These are phyloP conservation scores for Lordiphosa fenestrarum DNA, from an alignment of 2,888 invertebrate genomes.

Conservation along the genomic window DNA sequence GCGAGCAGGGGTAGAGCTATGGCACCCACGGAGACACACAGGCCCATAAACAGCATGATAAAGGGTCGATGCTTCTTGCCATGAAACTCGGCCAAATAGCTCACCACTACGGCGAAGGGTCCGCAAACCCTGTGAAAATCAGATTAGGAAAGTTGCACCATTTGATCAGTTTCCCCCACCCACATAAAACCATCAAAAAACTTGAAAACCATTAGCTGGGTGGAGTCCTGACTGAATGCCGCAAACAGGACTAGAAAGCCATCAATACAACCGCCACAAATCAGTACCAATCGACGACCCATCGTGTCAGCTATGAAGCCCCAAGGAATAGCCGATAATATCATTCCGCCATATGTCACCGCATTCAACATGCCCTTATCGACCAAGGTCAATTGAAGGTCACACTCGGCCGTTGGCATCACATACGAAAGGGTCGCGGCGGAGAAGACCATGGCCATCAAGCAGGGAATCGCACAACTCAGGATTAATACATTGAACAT, in stretches of 20 bases:
- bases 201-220: constrained; percentile 84
- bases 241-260: constrained; percentile 84
- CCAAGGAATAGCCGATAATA: constrained; percentile 87
- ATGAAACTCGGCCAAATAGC: constrained; percentile 88
- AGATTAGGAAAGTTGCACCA: too few species aligned
- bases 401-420: constrained; percentile 87
- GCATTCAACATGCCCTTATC: constrained; percentile 87
- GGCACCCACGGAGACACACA: constrained; percentile 84
- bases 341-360: constrained; percentile 89
- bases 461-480: constrained; percentile 83
- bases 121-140: constrained; percentile 82
- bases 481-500: constrained; percentile 85
- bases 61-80: constrained; percentile 84
- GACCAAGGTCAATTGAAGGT: constrained; percentile 84
- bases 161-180: constrained; percentile 3
- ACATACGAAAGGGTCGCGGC: constrained; percentile 87
- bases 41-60: constrained; percentile 84
- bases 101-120: constrained; percentile 86
- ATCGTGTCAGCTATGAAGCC: constrained; percentile 88
- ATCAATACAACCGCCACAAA: constrained; percentile 85
- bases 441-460: constrained; percentile 85
- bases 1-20: constrained; percentile 85
- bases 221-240: constrained; percentile 84
- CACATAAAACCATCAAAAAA: constrained; percentile 88
- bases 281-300: constrained; percentile 85